Evolutionary conservation across 2,113 vertebrate genomes (phyloP).

Genomic region (Recurvirostra avosetta): DNA sequence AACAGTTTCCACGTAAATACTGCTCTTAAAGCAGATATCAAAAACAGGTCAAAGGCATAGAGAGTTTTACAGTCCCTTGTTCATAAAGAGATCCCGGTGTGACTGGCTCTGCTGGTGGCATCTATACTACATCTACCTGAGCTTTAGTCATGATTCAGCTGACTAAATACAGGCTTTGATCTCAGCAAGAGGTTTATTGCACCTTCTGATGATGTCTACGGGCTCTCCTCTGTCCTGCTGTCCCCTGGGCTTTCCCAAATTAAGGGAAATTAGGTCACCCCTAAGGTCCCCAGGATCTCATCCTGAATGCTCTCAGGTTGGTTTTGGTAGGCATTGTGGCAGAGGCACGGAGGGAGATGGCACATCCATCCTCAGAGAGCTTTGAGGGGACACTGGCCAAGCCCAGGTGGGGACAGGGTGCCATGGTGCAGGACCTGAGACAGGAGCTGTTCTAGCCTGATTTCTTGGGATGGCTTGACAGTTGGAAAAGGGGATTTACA

Average conservation of each 20-base stretch:
- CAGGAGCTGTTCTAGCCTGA: no score
- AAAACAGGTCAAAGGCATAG: background rate
- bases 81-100: no score
- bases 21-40: background rate
- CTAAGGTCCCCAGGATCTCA: background rate
- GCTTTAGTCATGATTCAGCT: background rate
- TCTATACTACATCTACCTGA: background rate
- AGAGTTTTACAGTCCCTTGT: background rate
- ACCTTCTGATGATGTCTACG: fast-evolving
- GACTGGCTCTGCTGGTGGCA: background rate
- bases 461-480: no score
- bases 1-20: background rate
- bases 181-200: background rate
- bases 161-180: background rate
- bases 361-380: background rate
- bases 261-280: background rate
- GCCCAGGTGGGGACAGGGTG: background rate
- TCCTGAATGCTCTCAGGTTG: background rate
- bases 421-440: background rate
- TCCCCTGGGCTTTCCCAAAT: background rate
- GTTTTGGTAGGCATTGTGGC: background rate
- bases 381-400: background rate
- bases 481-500: background rate
- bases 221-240: background rate
- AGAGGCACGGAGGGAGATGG: background rate